A percentile compares a stretch with the other conserved stretches of the same genome.
phyloP scores from a whole-genome alignment of 1,140 invertebrate species.

The Drosophila chauvacae region DNA sequence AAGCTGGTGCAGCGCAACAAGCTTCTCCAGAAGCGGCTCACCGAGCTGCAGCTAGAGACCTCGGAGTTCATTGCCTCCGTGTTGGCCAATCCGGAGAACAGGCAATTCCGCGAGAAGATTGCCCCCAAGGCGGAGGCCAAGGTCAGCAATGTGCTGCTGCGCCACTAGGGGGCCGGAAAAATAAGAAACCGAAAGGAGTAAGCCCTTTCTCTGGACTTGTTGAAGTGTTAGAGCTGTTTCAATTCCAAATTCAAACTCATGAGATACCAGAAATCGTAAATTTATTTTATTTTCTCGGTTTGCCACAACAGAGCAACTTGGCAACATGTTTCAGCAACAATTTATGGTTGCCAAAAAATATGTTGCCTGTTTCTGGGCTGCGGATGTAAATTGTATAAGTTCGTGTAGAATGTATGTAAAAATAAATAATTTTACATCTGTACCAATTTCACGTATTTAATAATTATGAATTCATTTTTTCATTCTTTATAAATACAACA shows the following conservation, averaged over 20 bases:
- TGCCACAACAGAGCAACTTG: neutral
- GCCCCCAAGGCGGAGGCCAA: constrained; percentile 53
- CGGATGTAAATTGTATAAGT: neutral
- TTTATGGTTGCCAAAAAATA: neutral
- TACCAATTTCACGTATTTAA: neutral
- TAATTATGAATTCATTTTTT: neutral
- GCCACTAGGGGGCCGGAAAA: constrained; percentile 47
- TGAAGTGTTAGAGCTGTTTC: neutral
- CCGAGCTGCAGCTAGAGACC: constrained; percentile 75
- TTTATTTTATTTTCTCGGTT: neutral
- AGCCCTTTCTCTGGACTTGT: constrained; percentile 21
- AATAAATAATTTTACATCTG: neutral
- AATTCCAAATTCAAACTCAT: neutral
- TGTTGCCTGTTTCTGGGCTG: constrained; percentile 52
- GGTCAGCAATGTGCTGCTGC: constrained; percentile 67
- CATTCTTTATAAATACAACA: neutral
- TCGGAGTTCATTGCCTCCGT: constrained; percentile 80
- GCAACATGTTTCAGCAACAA: constrained; percentile 34
- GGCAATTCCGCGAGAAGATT: constrained; percentile 71
- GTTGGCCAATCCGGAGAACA: constrained; percentile 79
- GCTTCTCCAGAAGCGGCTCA: constrained; percentile 70
- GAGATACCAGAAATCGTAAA: neutral
- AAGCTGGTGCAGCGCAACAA: constrained; percentile 82
- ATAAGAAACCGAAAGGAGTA: neutral
- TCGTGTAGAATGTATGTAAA: neutral